Evolutionary conservation across 2,113 vertebrate species (phyloP).

Genomic region (Galemys pyrenaicus): DNA sequence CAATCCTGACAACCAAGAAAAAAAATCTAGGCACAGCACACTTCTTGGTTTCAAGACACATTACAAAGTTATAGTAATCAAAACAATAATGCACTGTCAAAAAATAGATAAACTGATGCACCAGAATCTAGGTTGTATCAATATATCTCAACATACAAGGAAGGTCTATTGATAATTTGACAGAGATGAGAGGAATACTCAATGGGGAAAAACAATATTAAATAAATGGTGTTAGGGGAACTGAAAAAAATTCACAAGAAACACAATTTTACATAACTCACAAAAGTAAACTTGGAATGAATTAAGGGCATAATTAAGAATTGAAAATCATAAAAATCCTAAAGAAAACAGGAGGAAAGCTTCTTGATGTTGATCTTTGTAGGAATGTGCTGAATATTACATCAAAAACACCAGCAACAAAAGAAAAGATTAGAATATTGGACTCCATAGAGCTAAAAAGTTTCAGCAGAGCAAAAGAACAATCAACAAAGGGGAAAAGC

Average conservation of each 20-base stretch:
- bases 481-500: background rate
- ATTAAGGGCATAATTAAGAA: background rate
- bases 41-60: background rate
- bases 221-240: background rate
- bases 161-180: background rate
- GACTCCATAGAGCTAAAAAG: background rate
- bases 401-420: background rate
- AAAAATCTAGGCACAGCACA: background rate
- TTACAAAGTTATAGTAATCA: background rate
- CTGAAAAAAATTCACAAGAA: background rate
- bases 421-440: background rate
- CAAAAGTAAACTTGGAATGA: background rate
- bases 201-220: background rate
- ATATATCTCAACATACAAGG: too few relatives aligned
- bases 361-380: background rate
- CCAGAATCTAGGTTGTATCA: background rate
- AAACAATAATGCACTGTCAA: background rate
- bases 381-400: background rate
- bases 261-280: background rate
- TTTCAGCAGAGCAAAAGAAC: background rate
- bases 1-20: background rate
- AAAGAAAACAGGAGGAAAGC: background rate
- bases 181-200: background rate
- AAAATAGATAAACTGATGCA: background rate
- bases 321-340: background rate